These are phyloP conservation scores for Eciton burchellii DNA, from an alignment of 1,140 invertebrate genomes.

Conservation along the genomic window DNA sequence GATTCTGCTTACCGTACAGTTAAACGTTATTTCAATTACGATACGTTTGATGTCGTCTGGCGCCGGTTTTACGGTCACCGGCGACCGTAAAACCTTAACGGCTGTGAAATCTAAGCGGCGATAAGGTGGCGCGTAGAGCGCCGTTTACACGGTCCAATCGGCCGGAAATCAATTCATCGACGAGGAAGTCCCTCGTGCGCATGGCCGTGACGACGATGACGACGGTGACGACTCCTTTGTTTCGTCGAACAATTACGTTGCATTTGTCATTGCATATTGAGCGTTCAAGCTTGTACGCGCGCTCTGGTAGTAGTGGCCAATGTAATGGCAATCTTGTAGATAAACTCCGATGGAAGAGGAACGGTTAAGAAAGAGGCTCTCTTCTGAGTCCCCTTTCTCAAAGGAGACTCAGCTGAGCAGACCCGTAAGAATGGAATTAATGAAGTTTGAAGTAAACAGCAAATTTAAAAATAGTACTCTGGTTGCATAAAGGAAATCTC, in stretches of 20 bases:
- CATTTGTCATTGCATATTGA: slow-evolving; percentile 53
- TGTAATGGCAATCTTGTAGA: neutral
- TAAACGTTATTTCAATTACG: slow-evolving; percentile 72
- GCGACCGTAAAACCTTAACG: slow-evolving; percentile 68
- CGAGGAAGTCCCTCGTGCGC: slow-evolving; percentile 14
- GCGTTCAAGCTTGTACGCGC: slow-evolving; percentile 1
- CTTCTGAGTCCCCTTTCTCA: neutral
- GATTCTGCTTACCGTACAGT: slow-evolving; percentile 59
- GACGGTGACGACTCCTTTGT: slow-evolving; percentile 37
- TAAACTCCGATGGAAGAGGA: neutral
- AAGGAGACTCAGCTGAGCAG: neutral
- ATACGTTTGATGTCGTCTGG: slow-evolving; percentile 71
- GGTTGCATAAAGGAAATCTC: neutral
- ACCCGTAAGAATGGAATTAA: neutral
- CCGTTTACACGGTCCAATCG: slow-evolving; percentile 67
- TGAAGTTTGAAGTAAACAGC: neutral
- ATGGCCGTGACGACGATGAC: neutral
- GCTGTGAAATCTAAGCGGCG: slow-evolving; percentile 68
- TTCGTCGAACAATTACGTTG: slow-evolving; percentile 28
- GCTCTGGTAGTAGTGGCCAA: neutral
- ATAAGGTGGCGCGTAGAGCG: slow-evolving; percentile 63
- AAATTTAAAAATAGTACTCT: neutral
- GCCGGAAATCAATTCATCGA: slow-evolving; percentile 69
- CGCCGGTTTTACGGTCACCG: slow-evolving; percentile 61
- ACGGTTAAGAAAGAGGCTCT: neutral